phyloP scores from a whole-genome alignment of 2,888 invertebrate genomes.

The Phania funesta region DNA sequence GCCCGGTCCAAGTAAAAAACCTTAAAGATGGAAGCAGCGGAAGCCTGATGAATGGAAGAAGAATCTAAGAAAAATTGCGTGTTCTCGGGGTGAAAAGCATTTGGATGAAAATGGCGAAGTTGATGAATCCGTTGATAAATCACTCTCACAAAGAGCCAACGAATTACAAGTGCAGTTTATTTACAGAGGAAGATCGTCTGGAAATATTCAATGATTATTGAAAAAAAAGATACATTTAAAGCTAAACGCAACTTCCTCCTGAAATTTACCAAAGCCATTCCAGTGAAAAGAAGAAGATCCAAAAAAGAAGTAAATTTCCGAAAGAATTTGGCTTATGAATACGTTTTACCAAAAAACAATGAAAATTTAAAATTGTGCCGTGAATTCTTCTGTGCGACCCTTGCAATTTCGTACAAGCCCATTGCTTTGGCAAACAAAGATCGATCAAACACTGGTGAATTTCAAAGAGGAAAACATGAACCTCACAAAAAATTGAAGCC shows the following conservation, averaged over 20 bases:
- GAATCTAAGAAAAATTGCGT: constrained; percentile 7
- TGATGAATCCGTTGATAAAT: constrained; percentile 23
- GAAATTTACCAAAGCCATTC: background rate
- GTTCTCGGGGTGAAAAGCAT: constrained; percentile 25
- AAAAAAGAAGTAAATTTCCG: background rate
- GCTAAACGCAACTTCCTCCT: constrained; percentile 17
- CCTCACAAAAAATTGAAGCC: constrained; percentile 8
- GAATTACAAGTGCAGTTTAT: constrained; percentile 6
- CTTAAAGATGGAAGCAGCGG: constrained; percentile 25
- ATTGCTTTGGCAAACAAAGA: constrained; percentile 10
- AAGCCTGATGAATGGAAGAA: constrained; percentile 13
- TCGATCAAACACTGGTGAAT: constrained; percentile 33
- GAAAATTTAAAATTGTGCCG: no score
- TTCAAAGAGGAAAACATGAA: constrained; percentile 24
- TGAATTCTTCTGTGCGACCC: background rate
- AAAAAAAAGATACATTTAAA: constrained; percentile 5
- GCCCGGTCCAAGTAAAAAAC: background rate
- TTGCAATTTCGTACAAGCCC: no score
- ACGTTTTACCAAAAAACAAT: no score
- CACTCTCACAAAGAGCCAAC: background rate
- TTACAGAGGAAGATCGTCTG: constrained; percentile 5
- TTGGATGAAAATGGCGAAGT: constrained; percentile 23
- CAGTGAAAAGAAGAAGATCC: background rate
- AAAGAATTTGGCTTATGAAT: background rate
- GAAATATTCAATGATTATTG: constrained; percentile 13